A percentile compares a stretch with the other conserved stretches of the same genome.
phyloP scores from a whole-genome alignment of 2,888 invertebrate genomes.

The Esperia sulphurella region DNA sequence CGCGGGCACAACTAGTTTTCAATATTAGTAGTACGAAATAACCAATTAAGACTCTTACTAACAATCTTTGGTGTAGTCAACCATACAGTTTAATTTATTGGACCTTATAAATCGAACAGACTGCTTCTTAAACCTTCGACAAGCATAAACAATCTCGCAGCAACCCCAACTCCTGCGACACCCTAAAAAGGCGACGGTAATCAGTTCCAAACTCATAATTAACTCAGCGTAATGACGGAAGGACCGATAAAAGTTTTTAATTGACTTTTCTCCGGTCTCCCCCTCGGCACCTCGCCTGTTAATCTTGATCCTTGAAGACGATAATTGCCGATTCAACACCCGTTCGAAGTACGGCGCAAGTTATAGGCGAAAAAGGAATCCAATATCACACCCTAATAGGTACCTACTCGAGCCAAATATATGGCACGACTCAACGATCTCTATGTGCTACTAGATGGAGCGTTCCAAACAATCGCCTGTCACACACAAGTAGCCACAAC shows the following conservation, averaged over 20 bases:
- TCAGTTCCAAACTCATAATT: slow-evolving; percentile 23
- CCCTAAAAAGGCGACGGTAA: not conserved
- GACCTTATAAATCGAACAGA: too few species aligned
- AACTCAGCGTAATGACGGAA: slow-evolving; percentile 46
- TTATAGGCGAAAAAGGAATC: not conserved
- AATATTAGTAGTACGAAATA: too few species aligned
- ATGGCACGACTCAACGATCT: too few species aligned
- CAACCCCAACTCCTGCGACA: not conserved
- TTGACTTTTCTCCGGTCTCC: slow-evolving; percentile 37
- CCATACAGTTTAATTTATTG: too few species aligned
- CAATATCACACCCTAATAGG: too few species aligned
- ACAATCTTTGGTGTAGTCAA: too few species aligned
- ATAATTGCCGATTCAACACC: slow-evolving; percentile 40
- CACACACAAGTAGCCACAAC: too few species aligned
- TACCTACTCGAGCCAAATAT: too few species aligned
- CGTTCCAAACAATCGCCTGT: too few species aligned
- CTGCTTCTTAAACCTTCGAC: not conserved
- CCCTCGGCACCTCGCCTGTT: slow-evolving; percentile 26
- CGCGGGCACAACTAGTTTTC: too few species aligned
- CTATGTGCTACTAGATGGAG: too few species aligned
- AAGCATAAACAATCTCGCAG: not conserved
- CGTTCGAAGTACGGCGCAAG: slow-evolving; percentile 2
- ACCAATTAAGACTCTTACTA: too few species aligned
- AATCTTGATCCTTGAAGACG: slow-evolving; percentile 34
- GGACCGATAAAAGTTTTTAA: slow-evolving; percentile 53